Percentiles rank a stretch among this genome's conserved stretches.
Conservation (phyloP, 1,140 invertebrate species). For the Gerris buenoi region DNA sequence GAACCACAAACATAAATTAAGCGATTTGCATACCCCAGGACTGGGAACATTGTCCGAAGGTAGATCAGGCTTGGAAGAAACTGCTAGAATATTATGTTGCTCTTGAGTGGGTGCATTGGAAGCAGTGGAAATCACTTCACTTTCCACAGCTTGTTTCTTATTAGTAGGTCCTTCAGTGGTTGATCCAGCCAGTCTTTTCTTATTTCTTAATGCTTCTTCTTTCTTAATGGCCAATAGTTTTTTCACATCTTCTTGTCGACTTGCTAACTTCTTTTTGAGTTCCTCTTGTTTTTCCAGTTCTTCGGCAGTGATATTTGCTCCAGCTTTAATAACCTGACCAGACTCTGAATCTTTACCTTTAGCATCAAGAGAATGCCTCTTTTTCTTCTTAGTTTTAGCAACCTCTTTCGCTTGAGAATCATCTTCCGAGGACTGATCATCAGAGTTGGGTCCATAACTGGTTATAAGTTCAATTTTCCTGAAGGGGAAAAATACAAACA, state of each 20-base stretch:
- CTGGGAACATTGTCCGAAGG: not conserved
- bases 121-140: not conserved
- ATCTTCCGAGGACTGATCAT: constrained; percentile 19
- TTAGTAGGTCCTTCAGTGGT: not conserved
- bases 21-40: not conserved
- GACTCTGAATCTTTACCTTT: not conserved
- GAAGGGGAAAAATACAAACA: too few relatives aligned
- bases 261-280: constrained; percentile 6
- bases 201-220: not conserved
- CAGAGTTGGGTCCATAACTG: constrained; percentile 33
- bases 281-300: not conserved
- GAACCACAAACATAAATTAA: too few relatives aligned
- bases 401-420: constrained; percentile 4
- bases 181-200: not conserved
- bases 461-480: constrained; percentile 45
- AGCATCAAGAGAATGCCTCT: not conserved
- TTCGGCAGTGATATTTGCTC: too few relatives aligned
- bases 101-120: not conserved
- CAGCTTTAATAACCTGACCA: too few relatives aligned
- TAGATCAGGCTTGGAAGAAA: not conserved
- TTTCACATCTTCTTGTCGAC: constrained; percentile 8
- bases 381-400: constrained; percentile 14
- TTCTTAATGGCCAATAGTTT: not conserved
- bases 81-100: too few relatives aligned
- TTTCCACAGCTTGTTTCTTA: not conserved